These are phyloP conservation scores for Hippocampus comes DNA, from an alignment of 2,113 vertebrate genomes.

Conservation along the genomic window DNA sequence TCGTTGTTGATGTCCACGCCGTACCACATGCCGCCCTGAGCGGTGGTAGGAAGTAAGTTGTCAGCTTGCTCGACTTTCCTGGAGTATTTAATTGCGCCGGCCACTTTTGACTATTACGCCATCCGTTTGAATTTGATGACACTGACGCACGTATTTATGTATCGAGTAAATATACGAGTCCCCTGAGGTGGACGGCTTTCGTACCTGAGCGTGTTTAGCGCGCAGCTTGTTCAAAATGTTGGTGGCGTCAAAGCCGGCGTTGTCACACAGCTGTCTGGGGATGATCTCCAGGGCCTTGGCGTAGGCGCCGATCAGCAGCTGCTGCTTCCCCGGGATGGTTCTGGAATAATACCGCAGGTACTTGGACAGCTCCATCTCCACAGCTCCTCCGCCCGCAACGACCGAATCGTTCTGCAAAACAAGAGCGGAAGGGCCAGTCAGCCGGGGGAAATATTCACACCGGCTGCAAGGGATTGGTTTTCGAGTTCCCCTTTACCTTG, in stretches of 20 bases:
- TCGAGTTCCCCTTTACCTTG: slow-evolving; percentile 73
- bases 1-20: slow-evolving; percentile 94
- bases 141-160: no score
- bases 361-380: slow-evolving; percentile 97
- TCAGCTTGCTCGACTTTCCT: no score
- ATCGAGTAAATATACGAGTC: no score
- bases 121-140: no score
- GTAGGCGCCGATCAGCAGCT: slow-evolving; percentile 92
- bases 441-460: not conserved
- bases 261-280: slow-evolving; percentile 95
- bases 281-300: slow-evolving; percentile 96
- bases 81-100: no score
- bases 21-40: slow-evolving; percentile 88
- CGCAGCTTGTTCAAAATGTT: slow-evolving; percentile 98
- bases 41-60: not conserved
- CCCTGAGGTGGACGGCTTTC: accelerated
- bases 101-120: no score
- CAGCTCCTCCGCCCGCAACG: slow-evolving; percentile 90
- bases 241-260: slow-evolving; percentile 97
- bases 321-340: slow-evolving; percentile 96
- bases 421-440: not conserved
- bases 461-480: not conserved
- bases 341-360: slow-evolving; percentile 93
- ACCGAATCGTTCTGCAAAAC: slow-evolving; percentile 85
- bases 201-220: slow-evolving; percentile 93